phyloP scores from a whole-genome alignment of 2,113 vertebrate species.

The Crotalus horridus region DNA sequence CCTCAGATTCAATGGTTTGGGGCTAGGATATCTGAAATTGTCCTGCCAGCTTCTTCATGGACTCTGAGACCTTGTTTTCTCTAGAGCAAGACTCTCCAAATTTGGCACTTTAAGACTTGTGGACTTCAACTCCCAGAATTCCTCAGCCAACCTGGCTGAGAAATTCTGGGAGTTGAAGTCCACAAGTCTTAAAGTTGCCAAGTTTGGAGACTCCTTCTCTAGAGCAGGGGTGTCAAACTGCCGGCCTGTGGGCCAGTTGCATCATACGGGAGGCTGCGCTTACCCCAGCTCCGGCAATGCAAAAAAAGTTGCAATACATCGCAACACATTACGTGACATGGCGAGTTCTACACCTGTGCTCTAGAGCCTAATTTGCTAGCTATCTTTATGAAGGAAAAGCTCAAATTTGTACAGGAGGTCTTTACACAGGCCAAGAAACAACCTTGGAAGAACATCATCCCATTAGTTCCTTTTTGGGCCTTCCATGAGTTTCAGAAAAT shows the following conservation, averaged over 20 bases:
- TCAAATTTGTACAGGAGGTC: neutral
- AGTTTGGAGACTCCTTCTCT: neutral
- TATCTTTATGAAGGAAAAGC: neutral
- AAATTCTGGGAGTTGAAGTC: neutral
- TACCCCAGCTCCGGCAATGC: too few species aligned
- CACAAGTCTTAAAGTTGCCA: neutral
- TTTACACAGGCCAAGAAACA: neutral
- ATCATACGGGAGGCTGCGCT: too few species aligned
- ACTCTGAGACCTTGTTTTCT: neutral
- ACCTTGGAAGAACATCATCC: neutral
- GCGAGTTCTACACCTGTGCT: too few species aligned
- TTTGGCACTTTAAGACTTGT: too few species aligned
- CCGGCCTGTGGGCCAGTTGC: too few species aligned
- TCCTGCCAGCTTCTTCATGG: neutral
- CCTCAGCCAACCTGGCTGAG: neutral
- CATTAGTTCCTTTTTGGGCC: neutral
- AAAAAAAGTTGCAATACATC: too few species aligned
- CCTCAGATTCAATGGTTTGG: neutral
- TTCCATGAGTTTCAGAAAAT: neutral
- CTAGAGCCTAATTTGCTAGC: neutral
- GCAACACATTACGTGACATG: too few species aligned
- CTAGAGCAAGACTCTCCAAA: neutral
- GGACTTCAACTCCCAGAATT: too few species aligned
- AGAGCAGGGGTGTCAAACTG: too few species aligned
- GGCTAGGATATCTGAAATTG: neutral